Percentiles rank a stretch among this genome's conserved stretches.
Evolutionary conservation across 1,140 invertebrate species (phyloP).

Genomic region (Uloborus diversus): DNA sequence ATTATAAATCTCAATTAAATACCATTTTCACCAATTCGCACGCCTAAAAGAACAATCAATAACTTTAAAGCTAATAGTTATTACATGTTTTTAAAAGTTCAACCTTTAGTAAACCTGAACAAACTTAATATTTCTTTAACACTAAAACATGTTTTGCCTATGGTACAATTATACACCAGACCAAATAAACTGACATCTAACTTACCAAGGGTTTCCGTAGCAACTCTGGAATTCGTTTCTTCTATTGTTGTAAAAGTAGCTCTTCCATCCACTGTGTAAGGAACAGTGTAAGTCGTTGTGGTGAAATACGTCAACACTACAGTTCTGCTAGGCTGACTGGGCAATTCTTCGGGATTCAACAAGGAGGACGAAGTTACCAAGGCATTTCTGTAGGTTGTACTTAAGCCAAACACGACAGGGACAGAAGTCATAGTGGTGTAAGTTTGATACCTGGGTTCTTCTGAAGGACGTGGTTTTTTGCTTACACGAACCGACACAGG

Average conservation of each 20-base stretch:
- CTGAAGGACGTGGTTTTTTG: constrained; percentile 9
- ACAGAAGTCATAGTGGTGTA: constrained; percentile 53
- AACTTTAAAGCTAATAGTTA: too few species aligned
- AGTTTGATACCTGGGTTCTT: constrained; percentile 26
- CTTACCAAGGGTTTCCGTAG: constrained; percentile 53
- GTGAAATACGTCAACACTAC: constrained; percentile 58
- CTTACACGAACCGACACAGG: constrained; percentile 50
- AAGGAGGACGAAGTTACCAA: constrained; percentile 36
- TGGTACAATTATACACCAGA: too few species aligned
- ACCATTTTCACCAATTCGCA: too few species aligned
- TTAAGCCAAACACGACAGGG: constrained; percentile 53
- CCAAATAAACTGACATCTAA: too few species aligned
- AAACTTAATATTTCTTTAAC: too few species aligned
- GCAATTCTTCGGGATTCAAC: neutral
- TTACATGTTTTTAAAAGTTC: too few species aligned
- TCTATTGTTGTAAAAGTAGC: constrained; percentile 54
- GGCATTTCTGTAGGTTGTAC: constrained; percentile 49
- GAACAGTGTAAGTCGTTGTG: constrained; percentile 61
- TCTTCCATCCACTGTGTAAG: constrained; percentile 54
- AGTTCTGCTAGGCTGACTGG: constrained; percentile 8
- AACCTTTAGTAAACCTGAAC: too few species aligned
- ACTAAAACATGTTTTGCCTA: too few species aligned
- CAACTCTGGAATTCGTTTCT: constrained; percentile 59
- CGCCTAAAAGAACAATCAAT: too few species aligned
- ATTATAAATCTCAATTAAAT: too few species aligned